Percentiles rank a stretch among this genome's conserved stretches.
Conservation (phyloP, 2,797 vertebrate genomes). For the Urosaurus nigricauda region DNA sequence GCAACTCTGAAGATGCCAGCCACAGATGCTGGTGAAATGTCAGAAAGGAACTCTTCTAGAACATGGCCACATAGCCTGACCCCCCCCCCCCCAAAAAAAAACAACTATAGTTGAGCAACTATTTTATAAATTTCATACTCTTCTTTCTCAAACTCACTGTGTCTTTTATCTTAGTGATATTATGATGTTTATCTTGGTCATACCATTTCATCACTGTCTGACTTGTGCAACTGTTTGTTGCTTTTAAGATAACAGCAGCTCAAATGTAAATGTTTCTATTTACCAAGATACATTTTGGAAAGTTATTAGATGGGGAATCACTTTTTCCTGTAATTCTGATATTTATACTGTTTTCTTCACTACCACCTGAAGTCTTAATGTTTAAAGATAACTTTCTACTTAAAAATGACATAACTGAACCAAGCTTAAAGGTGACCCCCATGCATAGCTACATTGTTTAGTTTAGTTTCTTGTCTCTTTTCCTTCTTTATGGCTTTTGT, state of each 20-base stretch:
- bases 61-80: no score
- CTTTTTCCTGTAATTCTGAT: background rate
- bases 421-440: background rate
- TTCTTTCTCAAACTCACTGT: background rate
- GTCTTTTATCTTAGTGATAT: background rate
- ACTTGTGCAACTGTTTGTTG: background rate
- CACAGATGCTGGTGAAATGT: no score
- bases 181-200: background rate
- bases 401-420: background rate
- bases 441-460: background rate
- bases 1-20: no score
- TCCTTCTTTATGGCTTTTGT: background rate
- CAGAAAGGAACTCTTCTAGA: no score
- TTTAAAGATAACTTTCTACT: slow-evolving; percentile 22
- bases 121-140: background rate
- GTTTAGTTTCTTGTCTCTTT: background rate
- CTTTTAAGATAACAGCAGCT: background rate
- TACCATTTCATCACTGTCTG: slow-evolving; percentile 6
- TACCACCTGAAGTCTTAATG: background rate
- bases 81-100: no score
- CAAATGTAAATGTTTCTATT: background rate
- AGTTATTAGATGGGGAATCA: background rate
- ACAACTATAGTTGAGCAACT: no score
- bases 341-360: background rate
- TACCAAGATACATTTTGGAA: background rate